A percentile compares a stretch with the other conserved stretches of the same genome.
Conservation (phyloP, 2,888 invertebrate species). For the Pyrrhosoma nymphula region DNA sequence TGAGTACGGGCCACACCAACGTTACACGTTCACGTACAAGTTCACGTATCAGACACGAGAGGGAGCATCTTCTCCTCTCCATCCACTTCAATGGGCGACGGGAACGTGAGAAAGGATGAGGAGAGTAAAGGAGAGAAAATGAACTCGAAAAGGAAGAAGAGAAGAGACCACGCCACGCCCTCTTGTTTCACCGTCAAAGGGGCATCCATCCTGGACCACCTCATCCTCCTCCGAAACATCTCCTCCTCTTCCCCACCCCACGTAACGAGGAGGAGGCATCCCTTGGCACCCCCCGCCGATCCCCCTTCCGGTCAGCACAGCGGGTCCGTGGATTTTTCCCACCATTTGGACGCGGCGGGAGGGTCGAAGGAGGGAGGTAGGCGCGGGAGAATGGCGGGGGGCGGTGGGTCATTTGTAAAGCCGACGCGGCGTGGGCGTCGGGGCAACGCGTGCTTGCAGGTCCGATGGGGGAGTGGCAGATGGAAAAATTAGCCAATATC, state of each 20-base stretch:
- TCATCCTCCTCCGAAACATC: neutral
- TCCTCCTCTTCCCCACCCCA: neutral
- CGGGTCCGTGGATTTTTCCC: conserved; percentile 65
- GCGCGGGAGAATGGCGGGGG: neutral
- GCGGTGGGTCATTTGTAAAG: conserved; percentile 52
- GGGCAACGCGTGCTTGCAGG: conserved; percentile 25
- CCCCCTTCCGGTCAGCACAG: conserved; percentile 54
- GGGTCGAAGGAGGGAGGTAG: conserved; percentile 5
- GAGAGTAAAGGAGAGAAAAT: neutral
- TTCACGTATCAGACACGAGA: too few relatives aligned
- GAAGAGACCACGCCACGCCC: conserved; percentile 23
- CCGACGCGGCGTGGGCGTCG: conserved; percentile 61
- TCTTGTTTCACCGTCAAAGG: neutral
- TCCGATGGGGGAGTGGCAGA: conserved; percentile 36
- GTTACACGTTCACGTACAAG: too few relatives aligned
- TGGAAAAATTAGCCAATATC: conserved; percentile 66
- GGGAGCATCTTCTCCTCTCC: too few relatives aligned
- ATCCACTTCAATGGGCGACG: too few relatives aligned
- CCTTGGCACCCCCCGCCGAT: conserved; percentile 34
- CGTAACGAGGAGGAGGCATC: neutral
- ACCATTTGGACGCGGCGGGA: conserved; percentile 63
- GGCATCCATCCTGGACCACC: conserved; percentile 14
- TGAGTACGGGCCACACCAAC: too few relatives aligned
- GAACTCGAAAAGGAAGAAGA: neutral
- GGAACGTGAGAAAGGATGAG: too few relatives aligned